These are phyloP conservation scores for Poecile montanus DNA, from an alignment of 2,797 vertebrate genomes.

Conservation along the genomic window DNA sequence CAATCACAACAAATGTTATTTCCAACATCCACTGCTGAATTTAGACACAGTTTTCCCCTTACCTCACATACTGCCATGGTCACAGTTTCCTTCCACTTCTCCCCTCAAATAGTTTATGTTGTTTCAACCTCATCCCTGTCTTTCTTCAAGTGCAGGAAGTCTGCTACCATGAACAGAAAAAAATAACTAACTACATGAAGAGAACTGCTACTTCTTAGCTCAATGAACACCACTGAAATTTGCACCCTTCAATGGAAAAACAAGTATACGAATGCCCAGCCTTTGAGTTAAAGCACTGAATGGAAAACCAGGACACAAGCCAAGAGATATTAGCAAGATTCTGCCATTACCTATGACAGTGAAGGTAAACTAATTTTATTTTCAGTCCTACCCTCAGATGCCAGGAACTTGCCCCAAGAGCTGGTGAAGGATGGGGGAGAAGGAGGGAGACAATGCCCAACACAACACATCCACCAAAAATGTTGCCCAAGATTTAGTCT, in stretches of 20 bases:
- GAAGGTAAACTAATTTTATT: not conserved
- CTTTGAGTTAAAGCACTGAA: not conserved
- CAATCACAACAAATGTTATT: not conserved
- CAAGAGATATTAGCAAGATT: not conserved
- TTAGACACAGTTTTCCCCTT: not conserved
- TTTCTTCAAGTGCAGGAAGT: not conserved
- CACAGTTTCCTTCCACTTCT: not conserved
- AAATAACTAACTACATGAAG: not conserved
- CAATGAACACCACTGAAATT: not conserved
- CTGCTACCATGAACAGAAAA: not conserved
- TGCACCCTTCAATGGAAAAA: not conserved
- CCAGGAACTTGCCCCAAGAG: not conserved
- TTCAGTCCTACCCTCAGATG: not conserved
- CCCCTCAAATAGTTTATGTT: not conserved
- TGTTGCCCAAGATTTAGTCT: not conserved
- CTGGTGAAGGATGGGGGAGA: not conserved
- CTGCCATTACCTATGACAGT: not conserved
- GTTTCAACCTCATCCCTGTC: not conserved
- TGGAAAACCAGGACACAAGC: not conserved
- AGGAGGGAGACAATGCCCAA: not conserved
- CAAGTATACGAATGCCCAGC: not conserved
- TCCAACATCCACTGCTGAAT: not conserved
- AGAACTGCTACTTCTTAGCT: not conserved
- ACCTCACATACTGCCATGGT: not conserved
- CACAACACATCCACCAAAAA: not conserved